Percentiles rank a stretch among this genome's conserved stretches.
These are phyloP conservation scores for Setipinna tenuifilis DNA, from an alignment of 2,797 vertebrate genomes.

Conservation along the genomic window DNA sequence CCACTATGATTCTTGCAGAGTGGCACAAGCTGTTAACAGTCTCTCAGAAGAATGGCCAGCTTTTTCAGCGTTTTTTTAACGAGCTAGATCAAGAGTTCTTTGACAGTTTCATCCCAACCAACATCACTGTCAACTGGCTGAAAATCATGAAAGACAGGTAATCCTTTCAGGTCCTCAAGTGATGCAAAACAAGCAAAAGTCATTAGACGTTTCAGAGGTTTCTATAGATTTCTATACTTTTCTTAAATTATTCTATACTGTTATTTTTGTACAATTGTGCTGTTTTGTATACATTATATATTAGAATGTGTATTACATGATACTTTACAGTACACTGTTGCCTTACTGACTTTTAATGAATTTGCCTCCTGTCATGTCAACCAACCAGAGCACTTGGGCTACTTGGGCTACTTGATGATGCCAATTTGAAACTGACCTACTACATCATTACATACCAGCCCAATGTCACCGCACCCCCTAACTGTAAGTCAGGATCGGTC, in stretches of 20 bases:
- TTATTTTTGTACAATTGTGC: not conserved
- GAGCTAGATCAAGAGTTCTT: slow-evolving; percentile 54
- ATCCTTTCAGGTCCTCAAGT: not conserved
- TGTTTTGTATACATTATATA: not conserved
- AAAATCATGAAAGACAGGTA: slow-evolving; percentile 69
- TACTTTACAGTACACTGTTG: not conserved
- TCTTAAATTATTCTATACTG: too few species aligned
- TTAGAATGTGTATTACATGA: not conserved
- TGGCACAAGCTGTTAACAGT: slow-evolving; percentile 65
- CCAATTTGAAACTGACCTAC: slow-evolving; percentile 62
- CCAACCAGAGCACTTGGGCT: slow-evolving; percentile 59
- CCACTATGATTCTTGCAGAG: slow-evolving; percentile 71
- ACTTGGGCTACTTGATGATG: slow-evolving; percentile 58
- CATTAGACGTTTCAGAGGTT: not conserved
- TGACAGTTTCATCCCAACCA: slow-evolving; percentile 58
- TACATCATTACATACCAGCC: slow-evolving; percentile 76
- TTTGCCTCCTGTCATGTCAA: slow-evolving; percentile 39
- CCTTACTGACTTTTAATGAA: not conserved
- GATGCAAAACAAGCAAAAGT: not conserved
- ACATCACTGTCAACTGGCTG: slow-evolving; percentile 46
- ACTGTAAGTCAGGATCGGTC: slow-evolving; percentile 69
- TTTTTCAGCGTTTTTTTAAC: slow-evolving; percentile 21
- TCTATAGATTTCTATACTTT: not conserved
- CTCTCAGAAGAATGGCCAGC: slow-evolving; percentile 41
- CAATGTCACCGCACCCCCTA: slow-evolving; percentile 61